A percentile compares a stretch with the other conserved stretches of the same genome.
phyloP scores from a whole-genome alignment of 2,888 invertebrate species.

The Camponotus fellah region DNA sequence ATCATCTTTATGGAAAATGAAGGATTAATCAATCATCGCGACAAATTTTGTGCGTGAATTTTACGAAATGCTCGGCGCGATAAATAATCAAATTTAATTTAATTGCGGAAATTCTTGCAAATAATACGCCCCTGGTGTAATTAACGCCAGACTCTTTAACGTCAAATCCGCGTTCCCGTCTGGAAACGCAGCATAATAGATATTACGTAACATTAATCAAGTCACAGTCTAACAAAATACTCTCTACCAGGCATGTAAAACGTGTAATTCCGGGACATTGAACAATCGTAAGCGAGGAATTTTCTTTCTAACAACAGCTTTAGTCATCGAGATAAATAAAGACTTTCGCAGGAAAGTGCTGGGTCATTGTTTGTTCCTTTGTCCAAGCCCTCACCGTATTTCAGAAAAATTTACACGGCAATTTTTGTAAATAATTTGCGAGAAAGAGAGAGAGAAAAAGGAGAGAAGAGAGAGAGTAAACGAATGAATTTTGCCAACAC shows the following conservation, averaged over 20 bases:
- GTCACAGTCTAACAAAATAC: slow-evolving; percentile 16
- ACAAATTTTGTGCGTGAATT: not conserved
- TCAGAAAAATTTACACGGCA: not conserved
- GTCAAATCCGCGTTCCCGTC: slow-evolving; percentile 18
- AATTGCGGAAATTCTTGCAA: slow-evolving; percentile 21
- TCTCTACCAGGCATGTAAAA: not conserved
- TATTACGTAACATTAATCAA: slow-evolving; percentile 47
- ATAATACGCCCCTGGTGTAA: not conserved
- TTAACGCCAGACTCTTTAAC: slow-evolving; percentile 22
- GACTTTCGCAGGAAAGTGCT: slow-evolving; percentile 12
- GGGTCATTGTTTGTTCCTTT: not conserved
- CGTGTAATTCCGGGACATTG: slow-evolving; percentile 8
- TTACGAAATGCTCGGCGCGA: not conserved
- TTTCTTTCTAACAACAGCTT: slow-evolving; percentile 23
- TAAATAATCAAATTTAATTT: slow-evolving; percentile 6
- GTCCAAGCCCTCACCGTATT: not conserved
- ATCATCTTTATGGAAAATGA: not conserved
- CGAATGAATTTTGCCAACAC: slow-evolving; percentile 59
- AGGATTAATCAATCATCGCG: slow-evolving; percentile 5
- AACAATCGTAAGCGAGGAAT: slow-evolving; percentile 15
- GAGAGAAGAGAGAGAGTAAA: slow-evolving; percentile 11
- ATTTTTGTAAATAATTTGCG: slow-evolving; percentile 31
- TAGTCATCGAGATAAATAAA: not conserved
- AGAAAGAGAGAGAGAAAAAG: not conserved
- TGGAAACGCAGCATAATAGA: slow-evolving; percentile 27